phyloP scores from a whole-genome alignment of 92 coral and sea anemone species.

The Micromussa lordhowensis region DNA sequence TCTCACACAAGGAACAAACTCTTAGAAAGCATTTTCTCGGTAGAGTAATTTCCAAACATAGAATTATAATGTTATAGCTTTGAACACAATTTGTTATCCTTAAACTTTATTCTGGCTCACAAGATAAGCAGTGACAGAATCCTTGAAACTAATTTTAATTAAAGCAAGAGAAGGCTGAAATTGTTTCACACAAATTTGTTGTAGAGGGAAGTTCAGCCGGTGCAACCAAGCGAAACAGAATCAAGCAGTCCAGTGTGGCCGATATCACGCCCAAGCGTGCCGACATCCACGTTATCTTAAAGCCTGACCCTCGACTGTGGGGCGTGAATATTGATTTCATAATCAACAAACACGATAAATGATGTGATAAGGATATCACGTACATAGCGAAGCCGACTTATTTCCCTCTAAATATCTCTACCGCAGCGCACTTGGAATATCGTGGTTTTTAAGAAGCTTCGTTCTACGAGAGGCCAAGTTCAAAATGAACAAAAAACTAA shows the following conservation, averaged over 20 bases:
- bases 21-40: too few species aligned
- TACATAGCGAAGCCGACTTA: neutral
- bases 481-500: neutral
- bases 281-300: slow-evolving; percentile 29
- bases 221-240: neutral
- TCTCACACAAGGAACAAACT: too few species aligned
- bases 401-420: neutral
- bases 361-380: neutral
- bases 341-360: slow-evolving; percentile 1
- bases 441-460: too few species aligned
- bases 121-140: too few species aligned
- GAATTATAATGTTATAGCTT: too few species aligned
- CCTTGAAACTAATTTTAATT: neutral
- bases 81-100: too few species aligned
- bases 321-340: slow-evolving; percentile 34
- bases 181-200: too few species aligned
- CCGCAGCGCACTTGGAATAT: neutral
- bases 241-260: neutral
- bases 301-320: neutral
- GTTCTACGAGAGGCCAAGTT: neutral
- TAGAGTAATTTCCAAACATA: too few species aligned
- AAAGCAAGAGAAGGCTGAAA: neutral
- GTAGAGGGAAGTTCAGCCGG: neutral
- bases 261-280: slow-evolving; percentile 11
- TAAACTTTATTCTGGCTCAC: neutral